Evolutionary conservation across 2,888 invertebrate genomes (phyloP).

Genomic region (Erebia epiphron): DNA sequence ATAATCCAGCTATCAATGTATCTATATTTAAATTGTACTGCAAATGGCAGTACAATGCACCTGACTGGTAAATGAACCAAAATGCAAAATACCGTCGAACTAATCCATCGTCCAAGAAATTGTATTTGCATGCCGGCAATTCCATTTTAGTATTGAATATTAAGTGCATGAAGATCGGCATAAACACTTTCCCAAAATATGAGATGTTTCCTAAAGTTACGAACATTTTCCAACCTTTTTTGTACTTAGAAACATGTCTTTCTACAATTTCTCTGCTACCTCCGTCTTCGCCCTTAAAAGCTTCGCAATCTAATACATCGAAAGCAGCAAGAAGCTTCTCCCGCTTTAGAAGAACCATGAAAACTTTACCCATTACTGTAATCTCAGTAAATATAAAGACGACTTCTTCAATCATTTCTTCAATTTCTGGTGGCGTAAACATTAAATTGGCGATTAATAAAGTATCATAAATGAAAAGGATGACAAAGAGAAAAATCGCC

Average conservation of each 20-base stretch:
- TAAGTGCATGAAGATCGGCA: slow-evolving; percentile 52
- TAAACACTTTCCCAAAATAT: slow-evolving; percentile 50
- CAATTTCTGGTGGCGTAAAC: slow-evolving; percentile 60
- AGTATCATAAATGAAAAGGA: slow-evolving; percentile 54
- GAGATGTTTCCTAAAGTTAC: slow-evolving; percentile 48
- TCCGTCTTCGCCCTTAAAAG: slow-evolving; percentile 54
- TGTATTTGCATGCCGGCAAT: slow-evolving; percentile 67
- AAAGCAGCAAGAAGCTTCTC: slow-evolving; percentile 54
- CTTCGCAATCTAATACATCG: slow-evolving; percentile 57
- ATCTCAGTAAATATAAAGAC: slow-evolving; percentile 50
- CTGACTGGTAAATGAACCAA: slow-evolving; percentile 60
- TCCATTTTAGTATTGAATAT: slow-evolving; percentile 50
- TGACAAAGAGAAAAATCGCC: slow-evolving; percentile 50
- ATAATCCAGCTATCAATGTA: slow-evolving; percentile 59
- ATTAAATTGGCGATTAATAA: slow-evolving; percentile 60
- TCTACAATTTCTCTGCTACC: slow-evolving; percentile 48
- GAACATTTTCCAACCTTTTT: slow-evolving; percentile 50
- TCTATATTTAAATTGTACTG: slow-evolving; percentile 63
- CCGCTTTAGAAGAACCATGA: slow-evolving; percentile 57
- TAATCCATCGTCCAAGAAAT: slow-evolving; percentile 59
- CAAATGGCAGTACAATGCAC: slow-evolving; percentile 68
- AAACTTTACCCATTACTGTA: slow-evolving; percentile 51
- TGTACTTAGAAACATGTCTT: slow-evolving; percentile 49
- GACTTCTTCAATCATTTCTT: slow-evolving; percentile 61
- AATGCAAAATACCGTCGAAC: slow-evolving; percentile 53